Evolutionary conservation across 2,113 vertebrate species (phyloP), one percentile per base, ranked within the genome.

Genomic region (Harpagus bidentatus): DNA sequence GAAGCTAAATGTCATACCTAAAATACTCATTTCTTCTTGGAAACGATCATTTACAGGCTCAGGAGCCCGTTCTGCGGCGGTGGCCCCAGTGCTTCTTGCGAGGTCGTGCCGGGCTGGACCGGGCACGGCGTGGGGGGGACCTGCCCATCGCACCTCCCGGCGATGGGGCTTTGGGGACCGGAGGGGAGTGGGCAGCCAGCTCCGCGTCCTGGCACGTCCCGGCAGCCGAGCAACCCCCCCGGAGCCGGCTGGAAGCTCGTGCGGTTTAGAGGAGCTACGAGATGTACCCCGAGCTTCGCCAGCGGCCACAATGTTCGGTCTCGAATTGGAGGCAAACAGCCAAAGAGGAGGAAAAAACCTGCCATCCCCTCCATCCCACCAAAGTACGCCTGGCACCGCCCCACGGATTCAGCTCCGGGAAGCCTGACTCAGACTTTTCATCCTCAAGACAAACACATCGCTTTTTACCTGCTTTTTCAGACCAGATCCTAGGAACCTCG

Each of bases 121-220:
- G 0, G 73, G 70, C 0, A 0, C 34, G 4, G 16, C 0, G 0
- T 17, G 7, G 29, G 9, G 29, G 20, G 13, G 16, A 86, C 28
- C 15, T 83, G 67, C 22, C 34, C 67, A 48, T 40, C 0, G 0
- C 52, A 50, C 16, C 12, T 56, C 70, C n/a, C 55, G n/a, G 55
- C 2, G 2, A 5, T 2, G 31, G 45, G 40, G 21, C 11, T 77
- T 77, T 0, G 2, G 31, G 50, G 29, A 69, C 34, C 11, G 61
- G 38, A 70, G 36, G 45, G 59, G 42, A 66, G 58, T 59, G 45
- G n/a, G 50, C 45, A 83, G 58, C 47, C 40, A 69, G 79, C 42
- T 65, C 63, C 32, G 50, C 2, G 4, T 61, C 55, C 58, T 38
- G 79, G 53, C 47, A 53, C 38, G 53, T 40, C 25, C 66, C 10